These are phyloP conservation scores for Cerastis rubricosa DNA, from an alignment of 2,888 invertebrate genomes.

Conservation along the genomic window DNA sequence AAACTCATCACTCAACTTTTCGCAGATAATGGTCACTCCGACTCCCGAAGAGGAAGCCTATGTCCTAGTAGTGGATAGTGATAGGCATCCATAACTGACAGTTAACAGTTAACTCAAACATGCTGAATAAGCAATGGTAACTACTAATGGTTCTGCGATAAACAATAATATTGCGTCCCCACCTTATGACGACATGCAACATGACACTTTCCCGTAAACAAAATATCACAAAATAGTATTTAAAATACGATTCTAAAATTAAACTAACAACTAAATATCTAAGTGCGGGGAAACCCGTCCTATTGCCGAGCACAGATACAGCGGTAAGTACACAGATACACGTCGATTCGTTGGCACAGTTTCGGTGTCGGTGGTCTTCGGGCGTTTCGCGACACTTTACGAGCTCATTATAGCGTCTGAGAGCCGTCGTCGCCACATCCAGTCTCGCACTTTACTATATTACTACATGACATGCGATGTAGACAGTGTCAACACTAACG, in stretches of 20 bases:
- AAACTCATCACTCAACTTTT: background rate
- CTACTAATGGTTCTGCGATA: too few species aligned
- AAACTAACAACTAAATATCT: conserved; percentile 10
- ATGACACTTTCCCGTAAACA: background rate
- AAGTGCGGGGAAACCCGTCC: conserved; percentile 63
- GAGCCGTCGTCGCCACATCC: conserved; percentile 49
- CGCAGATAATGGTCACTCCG: background rate
- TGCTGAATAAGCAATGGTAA: background rate
- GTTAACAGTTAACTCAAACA: background rate
- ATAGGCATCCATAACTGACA: background rate
- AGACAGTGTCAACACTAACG: conserved; percentile 33
- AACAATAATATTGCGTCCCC: background rate
- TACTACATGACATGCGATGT: conserved; percentile 53
- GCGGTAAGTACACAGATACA: conserved; percentile 25
- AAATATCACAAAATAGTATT: background rate
- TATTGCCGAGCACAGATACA: conserved; percentile 45
- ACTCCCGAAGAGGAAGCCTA: background rate
- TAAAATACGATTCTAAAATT: conserved; percentile 33
- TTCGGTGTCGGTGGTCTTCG: conserved; percentile 65
- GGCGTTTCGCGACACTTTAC: conserved; percentile 67
- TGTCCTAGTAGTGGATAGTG: background rate
- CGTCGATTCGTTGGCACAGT: conserved; percentile 60
- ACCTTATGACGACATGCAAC: background rate
- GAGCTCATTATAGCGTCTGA: conserved; percentile 71
- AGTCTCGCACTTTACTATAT: conserved; percentile 63